These are phyloP conservation scores for Antidorcas marsupialis DNA, from an alignment of 2,113 vertebrate genomes.

Conservation along the genomic window DNA sequence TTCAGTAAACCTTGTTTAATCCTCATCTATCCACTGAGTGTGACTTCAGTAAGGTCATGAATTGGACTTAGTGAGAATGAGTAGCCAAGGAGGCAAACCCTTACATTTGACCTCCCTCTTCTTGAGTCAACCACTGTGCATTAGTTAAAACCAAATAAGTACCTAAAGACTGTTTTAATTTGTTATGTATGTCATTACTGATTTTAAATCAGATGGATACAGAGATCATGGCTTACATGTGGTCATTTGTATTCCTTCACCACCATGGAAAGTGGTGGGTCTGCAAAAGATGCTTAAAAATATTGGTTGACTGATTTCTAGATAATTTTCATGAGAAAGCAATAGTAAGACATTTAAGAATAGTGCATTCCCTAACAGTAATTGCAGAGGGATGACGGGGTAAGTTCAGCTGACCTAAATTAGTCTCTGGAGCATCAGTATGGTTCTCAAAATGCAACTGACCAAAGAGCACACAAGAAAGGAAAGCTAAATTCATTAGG, in stretches of 20 bases:
- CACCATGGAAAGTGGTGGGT: neutral
- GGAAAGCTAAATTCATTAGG: neutral
- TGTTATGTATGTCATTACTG: neutral
- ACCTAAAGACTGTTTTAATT: neutral
- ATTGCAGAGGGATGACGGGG: neutral
- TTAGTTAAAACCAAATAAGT: neutral
- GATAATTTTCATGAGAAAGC: neutral
- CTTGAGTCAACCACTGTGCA: neutral
- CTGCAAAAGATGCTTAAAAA: neutral
- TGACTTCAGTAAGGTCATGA: neutral
- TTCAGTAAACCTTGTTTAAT: neutral
- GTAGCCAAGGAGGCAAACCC: neutral
- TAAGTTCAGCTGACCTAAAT: neutral
- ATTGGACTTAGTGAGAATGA: neutral
- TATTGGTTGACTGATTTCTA: neutral
- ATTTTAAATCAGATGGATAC: neutral
- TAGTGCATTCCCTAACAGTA: neutral
- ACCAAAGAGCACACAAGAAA: neutral
- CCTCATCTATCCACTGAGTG: neutral
- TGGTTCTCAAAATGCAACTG: neutral
- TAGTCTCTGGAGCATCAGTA: neutral
- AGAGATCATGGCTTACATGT: neutral
- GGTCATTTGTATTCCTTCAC: neutral
- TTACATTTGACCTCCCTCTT: neutral
- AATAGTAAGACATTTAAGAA: neutral